Conservation (phyloP, 2,113 vertebrate species). For the Octodon degus region DNA sequence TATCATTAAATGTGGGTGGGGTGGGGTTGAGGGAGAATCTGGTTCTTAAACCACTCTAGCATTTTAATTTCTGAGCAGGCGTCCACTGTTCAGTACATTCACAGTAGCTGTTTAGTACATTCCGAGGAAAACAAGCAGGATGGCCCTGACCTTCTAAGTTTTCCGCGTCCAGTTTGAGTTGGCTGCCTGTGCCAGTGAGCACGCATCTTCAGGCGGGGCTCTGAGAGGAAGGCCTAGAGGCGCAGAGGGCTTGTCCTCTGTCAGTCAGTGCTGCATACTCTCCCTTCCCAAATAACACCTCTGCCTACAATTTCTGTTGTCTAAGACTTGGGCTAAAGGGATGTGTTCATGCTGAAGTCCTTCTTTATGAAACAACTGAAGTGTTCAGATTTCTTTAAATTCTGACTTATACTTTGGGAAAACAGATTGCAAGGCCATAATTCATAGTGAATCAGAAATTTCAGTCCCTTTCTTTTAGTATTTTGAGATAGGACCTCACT, state of each 20-base stretch:
- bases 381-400: constrained; percentile 24
- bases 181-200: not conserved
- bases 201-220: not conserved
- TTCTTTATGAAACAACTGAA: not conserved
- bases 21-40: constrained; percentile 29
- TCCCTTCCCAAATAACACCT: not conserved
- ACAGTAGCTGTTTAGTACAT: not conserved
- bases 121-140: not conserved
- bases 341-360: not conserved
- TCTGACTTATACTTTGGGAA: not conserved
- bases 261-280: not conserved
- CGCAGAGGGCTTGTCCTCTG: not conserved
- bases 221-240: not conserved
- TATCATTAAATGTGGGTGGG: constrained; percentile 67
- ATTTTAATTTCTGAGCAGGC: constrained; percentile 52
- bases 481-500: not conserved
- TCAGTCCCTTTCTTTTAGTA: not conserved
- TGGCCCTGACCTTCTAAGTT: not conserved
- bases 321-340: not conserved
- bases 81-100: not conserved
- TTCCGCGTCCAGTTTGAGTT: not conserved
- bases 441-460: constrained; percentile 10
- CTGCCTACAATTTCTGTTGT: not conserved
- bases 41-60: constrained; percentile 29
- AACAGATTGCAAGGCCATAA: not conserved